Percentiles rank a stretch among this genome's conserved stretches.
These are phyloP conservation scores for Drosophila lacertosa DNA, from an alignment of 1,140 invertebrate species.

Conservation along the genomic window DNA sequence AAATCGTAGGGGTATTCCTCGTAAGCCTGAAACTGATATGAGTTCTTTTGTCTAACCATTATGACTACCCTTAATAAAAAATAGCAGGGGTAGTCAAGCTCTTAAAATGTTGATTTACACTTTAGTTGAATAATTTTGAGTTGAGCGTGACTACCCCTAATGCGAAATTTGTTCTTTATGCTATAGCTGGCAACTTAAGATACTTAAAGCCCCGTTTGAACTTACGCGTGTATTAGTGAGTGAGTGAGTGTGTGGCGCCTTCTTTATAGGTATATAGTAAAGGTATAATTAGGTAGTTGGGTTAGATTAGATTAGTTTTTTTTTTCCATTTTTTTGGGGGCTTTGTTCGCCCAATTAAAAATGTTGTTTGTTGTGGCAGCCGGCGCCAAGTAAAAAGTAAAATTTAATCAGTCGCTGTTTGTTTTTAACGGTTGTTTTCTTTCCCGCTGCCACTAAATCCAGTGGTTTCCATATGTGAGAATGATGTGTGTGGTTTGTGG, in stretches of 20 bases:
- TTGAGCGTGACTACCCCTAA: slow-evolving; percentile 18
- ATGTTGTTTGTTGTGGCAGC: slow-evolving; percentile 59
- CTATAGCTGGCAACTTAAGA: slow-evolving; percentile 79
- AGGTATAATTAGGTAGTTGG: slow-evolving; percentile 68
- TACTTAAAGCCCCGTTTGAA: slow-evolving; percentile 78
- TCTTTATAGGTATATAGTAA: slow-evolving; percentile 64
- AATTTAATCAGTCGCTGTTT: slow-evolving; percentile 79
- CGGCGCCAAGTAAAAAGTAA: slow-evolving; percentile 78
- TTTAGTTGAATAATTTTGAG: background rate
- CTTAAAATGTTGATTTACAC: background rate
- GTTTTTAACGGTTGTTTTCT: slow-evolving; percentile 32
- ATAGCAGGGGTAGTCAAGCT: background rate
- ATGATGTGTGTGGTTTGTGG: slow-evolving; percentile 29
- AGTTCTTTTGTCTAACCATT: background rate
- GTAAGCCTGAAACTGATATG: background rate
- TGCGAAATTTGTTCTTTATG: slow-evolving; percentile 53
- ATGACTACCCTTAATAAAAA: background rate
- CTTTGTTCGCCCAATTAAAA: slow-evolving; percentile 34
- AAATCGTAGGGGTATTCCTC: no score
- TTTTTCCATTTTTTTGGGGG: slow-evolving; percentile 18
- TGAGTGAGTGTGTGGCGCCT: slow-evolving; percentile 58
- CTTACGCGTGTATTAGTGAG: slow-evolving; percentile 73
- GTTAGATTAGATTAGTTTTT: slow-evolving; percentile 69
- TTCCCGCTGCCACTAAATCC: slow-evolving; percentile 7
- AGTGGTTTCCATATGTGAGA: slow-evolving; percentile 23